Evolutionary conservation across 2,888 invertebrate species (phyloP).

Genomic region (Sympetrum striolatum): DNA sequence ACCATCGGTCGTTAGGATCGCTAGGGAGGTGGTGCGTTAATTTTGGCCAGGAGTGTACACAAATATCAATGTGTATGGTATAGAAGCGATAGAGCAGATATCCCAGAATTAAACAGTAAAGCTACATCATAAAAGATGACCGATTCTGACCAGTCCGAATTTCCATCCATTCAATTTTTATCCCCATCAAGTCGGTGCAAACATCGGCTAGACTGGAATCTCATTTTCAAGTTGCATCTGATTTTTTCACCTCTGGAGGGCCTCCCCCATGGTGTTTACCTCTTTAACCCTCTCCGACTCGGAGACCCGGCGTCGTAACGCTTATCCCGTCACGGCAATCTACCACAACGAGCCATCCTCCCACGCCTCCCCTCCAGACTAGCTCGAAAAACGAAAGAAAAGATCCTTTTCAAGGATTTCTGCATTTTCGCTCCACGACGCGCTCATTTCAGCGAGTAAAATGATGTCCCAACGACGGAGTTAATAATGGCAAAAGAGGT

Average conservation of each 20-base stretch:
- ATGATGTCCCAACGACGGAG: background rate
- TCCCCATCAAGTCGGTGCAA: background rate
- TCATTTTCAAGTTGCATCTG: background rate
- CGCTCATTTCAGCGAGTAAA: background rate
- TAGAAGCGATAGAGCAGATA: background rate
- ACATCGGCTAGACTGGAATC: background rate
- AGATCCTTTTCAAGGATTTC: background rate
- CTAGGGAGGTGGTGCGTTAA: too few relatives aligned
- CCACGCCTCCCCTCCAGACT: background rate
- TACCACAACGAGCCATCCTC: background rate
- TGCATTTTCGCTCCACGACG: background rate
- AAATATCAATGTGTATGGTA: too few relatives aligned
- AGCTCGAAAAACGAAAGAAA: background rate
- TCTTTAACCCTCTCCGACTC: background rate
- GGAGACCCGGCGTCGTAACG: background rate
- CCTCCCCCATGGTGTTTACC: background rate
- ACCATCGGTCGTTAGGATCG: too few relatives aligned
- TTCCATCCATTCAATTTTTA: background rate
- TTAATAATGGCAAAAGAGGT: background rate
- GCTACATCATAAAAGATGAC: background rate
- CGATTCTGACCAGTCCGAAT: background rate
- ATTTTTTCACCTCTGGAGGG: background rate
- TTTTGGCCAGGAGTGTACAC: too few relatives aligned
- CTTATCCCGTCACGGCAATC: background rate
- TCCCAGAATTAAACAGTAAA: background rate